Conservation (phyloP, 1,140 invertebrate species). For the Drosophila kanapiae region DNA sequence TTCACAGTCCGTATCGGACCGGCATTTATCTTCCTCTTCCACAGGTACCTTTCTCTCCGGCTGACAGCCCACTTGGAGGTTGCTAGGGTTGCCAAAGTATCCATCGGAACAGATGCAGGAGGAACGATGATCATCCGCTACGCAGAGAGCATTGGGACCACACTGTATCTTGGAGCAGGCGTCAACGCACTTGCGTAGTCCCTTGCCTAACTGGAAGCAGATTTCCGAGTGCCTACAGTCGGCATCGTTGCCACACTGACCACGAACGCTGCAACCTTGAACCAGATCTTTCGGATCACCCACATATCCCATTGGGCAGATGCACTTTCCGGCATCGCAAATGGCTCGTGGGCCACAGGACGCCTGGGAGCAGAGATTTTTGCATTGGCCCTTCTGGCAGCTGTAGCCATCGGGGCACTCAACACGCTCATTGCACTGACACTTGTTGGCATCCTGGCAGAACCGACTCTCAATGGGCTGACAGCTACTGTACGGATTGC, state of each 20-base stretch:
- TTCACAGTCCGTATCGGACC: slow-evolving; percentile 90
- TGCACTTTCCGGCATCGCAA: slow-evolving; percentile 92
- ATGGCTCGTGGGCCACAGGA: slow-evolving; percentile 93
- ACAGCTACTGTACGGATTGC: slow-evolving; percentile 94
- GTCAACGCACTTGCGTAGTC: slow-evolving; percentile 92
- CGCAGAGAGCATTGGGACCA: slow-evolving; percentile 95
- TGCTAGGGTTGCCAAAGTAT: slow-evolving; percentile 92
- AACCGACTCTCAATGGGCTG: slow-evolving; percentile 88
- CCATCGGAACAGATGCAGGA: slow-evolving; percentile 94
- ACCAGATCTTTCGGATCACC: slow-evolving; percentile 91
- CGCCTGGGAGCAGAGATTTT: slow-evolving; percentile 90
- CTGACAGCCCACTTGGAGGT: slow-evolving; percentile 91
- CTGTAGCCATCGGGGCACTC: slow-evolving; percentile 91
- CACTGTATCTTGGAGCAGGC: slow-evolving; percentile 94
- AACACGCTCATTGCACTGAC: slow-evolving; percentile 89
- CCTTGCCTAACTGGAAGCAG: slow-evolving; percentile 93
- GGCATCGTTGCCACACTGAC: slow-evolving; percentile 91
- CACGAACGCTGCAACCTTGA: slow-evolving; percentile 89
- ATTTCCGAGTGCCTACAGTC: slow-evolving; percentile 93
- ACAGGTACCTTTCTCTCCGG: slow-evolving; percentile 86
- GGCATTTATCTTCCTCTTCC: slow-evolving; percentile 87
- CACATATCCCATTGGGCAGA: slow-evolving; percentile 91
- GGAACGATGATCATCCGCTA: slow-evolving; percentile 92
- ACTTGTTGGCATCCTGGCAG: slow-evolving; percentile 89
- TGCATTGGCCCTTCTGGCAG: slow-evolving; percentile 90